Evolutionary conservation across 2,113 vertebrate species (phyloP), one percentile per base, ranked within the genome.

Genomic region (Psammodynastes pulverulentus): DNA sequence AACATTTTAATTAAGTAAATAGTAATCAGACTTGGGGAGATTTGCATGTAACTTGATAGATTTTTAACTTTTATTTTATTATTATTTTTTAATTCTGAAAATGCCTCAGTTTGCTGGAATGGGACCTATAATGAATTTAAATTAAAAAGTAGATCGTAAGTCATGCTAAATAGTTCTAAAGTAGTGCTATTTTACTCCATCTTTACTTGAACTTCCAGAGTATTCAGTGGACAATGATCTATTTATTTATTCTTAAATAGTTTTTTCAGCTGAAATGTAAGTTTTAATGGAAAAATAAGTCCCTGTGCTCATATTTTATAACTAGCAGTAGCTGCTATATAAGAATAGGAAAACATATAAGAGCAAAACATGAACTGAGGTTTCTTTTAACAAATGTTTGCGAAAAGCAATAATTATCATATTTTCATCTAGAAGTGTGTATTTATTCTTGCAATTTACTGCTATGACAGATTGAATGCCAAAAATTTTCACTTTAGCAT

Each of bases 241-340:
- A 49, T 91, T 84, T 90, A 56, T 88, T 62, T 54, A 9, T 85
- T 92, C 67, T 92, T 90, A 92, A 93, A 54, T 23, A 6, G 46
- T 89, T 92, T 93, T 17, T 92, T 90, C n/a, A 90, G 39, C 24
- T 39, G 52, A 93, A 85, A 91, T 92, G 89, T 58, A 91, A 79
- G 39, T 54, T 92, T 94, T 93, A 90, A 92, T 91, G 5, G 93
- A 92, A 89, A 51, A 86, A 79, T 88, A 48, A 86, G 24, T 0
- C 0, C 1, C 88, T 93, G 7, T 51, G 89, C 48, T 86, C 88
- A 72, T 0, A 3, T 84, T n/a, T 48, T 3, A 72, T 87, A 72
- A 45, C 48, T 7, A 67, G 84, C 43, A 88, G 48, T 62, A 92
- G 85, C 79, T 85, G 48, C 56, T 93, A 0, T 84, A 86, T 39